Base-by-base conservation (phyloP, 2,113 vertebrate species). In the Corapipo altera region DNA sequence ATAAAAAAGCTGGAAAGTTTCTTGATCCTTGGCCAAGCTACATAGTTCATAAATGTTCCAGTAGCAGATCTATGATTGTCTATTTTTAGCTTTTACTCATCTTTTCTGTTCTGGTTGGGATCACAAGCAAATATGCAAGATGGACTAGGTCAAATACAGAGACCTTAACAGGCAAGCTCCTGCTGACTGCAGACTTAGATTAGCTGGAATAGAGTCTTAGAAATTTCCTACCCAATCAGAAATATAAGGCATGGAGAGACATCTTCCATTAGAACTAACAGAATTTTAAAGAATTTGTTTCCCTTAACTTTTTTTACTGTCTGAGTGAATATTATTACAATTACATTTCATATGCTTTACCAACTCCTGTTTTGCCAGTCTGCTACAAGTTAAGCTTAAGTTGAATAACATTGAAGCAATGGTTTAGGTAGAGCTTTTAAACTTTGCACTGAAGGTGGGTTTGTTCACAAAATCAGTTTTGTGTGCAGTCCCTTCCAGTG, bases 81-180 rank as follows among this genome's bases (percentile, higher is more conserved):
- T 96, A 23, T 66, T 96, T 94, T 92, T 92, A 88, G 61, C 79
- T 94, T 86, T 10, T 48, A 35, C 79, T 97, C 85, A 86, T 93
- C 93, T 92, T 90, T 83, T 83, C 82, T 96, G 39, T 77, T 83
- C 88, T 94, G 64, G 11, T 27, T 77, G 79, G 30, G 55, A 58
- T 94, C 64, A 85, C 48, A 85, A 78, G 71, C 46, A 93, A 89
- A 74, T 74, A 76, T 10, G 35, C 78, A 89, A 75, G 58, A 91
- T 65, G 28, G n/a, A 54, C 35, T 89, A 55, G 51, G 76, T 95
- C 65, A 92, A 65, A 83, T 65, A 62, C 32, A 87, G 76, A 94
- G 72, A 61, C 48, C 14, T 85, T 92, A 75, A 72, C 37, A 65
- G 70, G 41, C 83, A 69, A 74, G 20, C 55, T 95, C 28, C 35